Evolutionary conservation across 2,797 vertebrate genomes (phyloP), one percentile per base, ranked within the genome.

Genomic region (Sebastes diploproa): DNA sequence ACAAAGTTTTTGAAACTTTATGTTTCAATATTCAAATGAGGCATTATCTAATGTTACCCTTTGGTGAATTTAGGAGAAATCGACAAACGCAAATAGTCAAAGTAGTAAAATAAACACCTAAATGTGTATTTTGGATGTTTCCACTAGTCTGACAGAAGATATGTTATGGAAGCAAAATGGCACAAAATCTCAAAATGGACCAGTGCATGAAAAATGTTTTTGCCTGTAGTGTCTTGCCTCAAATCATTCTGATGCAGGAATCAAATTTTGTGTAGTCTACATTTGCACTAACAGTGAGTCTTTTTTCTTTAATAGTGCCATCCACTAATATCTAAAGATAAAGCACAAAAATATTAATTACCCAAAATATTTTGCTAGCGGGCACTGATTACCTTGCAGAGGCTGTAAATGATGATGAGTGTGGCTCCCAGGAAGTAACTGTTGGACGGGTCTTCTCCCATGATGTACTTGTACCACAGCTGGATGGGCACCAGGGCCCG

Each of bases 391-490:
- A 96, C 98, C 97, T 99, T 99, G 94, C 98, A 99, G 80, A 99
- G 96, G 86, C 97, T 98, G 90, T 99, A 99, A 84, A 98, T 95
- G 71, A 99, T 96, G 85, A 99, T 98, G 20, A 99, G 96, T 34
- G 95, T 91, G 0, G 98, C 98, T 11, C 98, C 98, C 22, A 99
- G 95, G 92, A 99, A 97, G 94, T 99, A 99, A 89, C 97, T 97
- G 93, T 94, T 97, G 60, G 98, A 97, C 0, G 98, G 96, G 81
- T 98, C 97, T 1, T 98, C 98, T 6, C 97, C 97, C 97, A 99
- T 97, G 93, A 99, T 99, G 96, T 98, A 99, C 82, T 98, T 98
- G 89, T 98, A 99, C 98, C 98, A 99, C 77, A 99, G 93, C 96
- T 99, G 98, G 95, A 99, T 97, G 86, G 98, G 98, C 32, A 99